Conservation (phyloP, 2,113 vertebrate genomes). For the Paradoxurus hermaphroditus region DNA sequence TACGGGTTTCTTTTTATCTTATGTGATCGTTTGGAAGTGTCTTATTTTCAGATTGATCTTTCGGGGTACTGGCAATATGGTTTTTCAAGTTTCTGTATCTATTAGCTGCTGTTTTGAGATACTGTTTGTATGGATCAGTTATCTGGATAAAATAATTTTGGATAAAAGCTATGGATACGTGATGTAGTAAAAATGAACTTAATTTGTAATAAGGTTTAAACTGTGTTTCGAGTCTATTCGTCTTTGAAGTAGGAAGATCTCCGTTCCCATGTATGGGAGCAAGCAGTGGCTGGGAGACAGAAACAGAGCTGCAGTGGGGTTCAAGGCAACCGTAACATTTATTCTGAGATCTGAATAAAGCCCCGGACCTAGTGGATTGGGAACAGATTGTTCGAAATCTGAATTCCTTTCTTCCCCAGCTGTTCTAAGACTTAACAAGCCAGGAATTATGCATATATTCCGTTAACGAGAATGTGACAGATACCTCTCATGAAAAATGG, state of each 20-base stretch:
- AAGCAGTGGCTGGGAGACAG: not conserved
- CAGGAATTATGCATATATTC: slow-evolving; percentile 56
- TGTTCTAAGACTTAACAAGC: slow-evolving; percentile 47
- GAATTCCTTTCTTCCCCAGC: slow-evolving; percentile 37
- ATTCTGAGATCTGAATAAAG: slow-evolving; percentile 31
- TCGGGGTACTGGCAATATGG: not conserved
- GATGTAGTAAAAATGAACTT: not conserved
- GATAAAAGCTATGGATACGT: not conserved
- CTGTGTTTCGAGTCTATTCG: not conserved
- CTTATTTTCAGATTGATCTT: slow-evolving; percentile 13
- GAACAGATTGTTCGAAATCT: slow-evolving; percentile 70
- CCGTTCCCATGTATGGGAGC: not conserved
- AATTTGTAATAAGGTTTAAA: not conserved
- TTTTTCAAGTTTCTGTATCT: not conserved
- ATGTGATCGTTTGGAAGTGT: not conserved
- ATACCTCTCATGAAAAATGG: slow-evolving; percentile 10
- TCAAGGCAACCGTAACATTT: not conserved
- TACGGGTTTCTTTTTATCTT: not conserved
- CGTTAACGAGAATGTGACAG: slow-evolving; percentile 43
- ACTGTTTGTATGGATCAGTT: not conserved
- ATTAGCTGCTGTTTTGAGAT: not conserved
- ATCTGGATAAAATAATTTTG: not conserved
- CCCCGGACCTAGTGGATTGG: slow-evolving; percentile 10
- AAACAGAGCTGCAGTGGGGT: not conserved
- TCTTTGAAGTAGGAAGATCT: not conserved